Evolutionary conservation across 2,888 invertebrate genomes (phyloP), one percentile per base, ranked within the genome.

Genomic region (Peribatodes rhomboidaria): DNA sequence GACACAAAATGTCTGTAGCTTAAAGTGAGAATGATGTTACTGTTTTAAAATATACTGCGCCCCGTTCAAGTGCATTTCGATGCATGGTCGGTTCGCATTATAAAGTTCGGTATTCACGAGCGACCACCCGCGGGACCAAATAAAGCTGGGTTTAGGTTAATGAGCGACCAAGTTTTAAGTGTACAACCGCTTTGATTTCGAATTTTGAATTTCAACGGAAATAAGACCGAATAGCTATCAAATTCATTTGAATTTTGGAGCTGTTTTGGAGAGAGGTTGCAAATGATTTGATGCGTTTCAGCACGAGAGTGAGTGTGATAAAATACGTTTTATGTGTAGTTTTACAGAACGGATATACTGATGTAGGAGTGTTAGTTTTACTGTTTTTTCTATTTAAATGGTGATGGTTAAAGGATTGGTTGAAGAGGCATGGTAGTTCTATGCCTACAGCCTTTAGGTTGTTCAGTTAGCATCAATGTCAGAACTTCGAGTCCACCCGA

Each of bases 81-180:
- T 52, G 50, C 55, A 65, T 60, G 42, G 44, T 50, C 42, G 47
- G 63, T 55, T 44, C 20, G 56, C 27, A 56, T 60, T 59, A 60
- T 65, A 65, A 63, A 65, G 58, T 65, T 67, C 16, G 14, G 53
- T 53, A 61, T 59, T 63, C 42, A 47, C 46, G 47, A 53, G 49
- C 59, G 39, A 52, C 60, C 61, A 22, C 22, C 31, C 52, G 55
- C 10, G 42, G 53, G 53, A 61, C 54, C 54, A 44, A 60, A 65
- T 58, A 69, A 57, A 67, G 42, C 42, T 11, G 13, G 42, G 55
- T 16, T 50, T 42, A 47, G 57, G 57, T 60, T 65, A 62, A 69
- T 65, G 67, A 69, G 60, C 42, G 41, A 55, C 56, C 37, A 39
- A 59, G 55, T 58, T 64, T 64, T 35, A 54, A 54, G 58, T 22